Evolutionary conservation across 2,888 invertebrate species (phyloP).

Genomic region (Nomada lathburiana): DNA sequence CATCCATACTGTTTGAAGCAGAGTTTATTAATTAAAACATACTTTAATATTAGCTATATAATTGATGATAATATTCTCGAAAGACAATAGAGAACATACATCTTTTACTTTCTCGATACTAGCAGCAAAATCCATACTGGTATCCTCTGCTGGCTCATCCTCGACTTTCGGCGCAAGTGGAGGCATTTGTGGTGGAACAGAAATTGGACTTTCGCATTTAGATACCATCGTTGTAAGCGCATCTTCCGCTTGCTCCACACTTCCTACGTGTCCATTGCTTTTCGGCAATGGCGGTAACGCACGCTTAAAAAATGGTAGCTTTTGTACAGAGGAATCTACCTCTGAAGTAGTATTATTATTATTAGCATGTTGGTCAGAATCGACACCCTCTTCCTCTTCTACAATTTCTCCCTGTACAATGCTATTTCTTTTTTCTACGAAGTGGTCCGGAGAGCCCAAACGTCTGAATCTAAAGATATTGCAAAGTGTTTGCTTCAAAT

Average conservation of each 20-base stretch:
- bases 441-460: conserved; percentile 85
- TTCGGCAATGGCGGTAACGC: conserved; percentile 89
- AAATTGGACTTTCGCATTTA: conserved; percentile 80
- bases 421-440: conserved; percentile 81
- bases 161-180: conserved; percentile 85
- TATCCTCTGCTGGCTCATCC: conserved; percentile 84
- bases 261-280: conserved; percentile 83
- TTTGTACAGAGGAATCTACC: conserved; percentile 83
- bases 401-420: conserved; percentile 82
- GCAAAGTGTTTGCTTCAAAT: conserved; percentile 93
- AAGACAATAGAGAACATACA: conserved; percentile 84
- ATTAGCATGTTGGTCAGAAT: conserved; percentile 77
- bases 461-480: conserved; percentile 92
- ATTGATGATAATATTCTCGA: not conserved
- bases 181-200: conserved; percentile 74
- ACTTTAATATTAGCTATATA: not conserved
- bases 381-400: conserved; percentile 79
- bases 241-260: conserved; percentile 83
- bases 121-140: conserved; percentile 93
- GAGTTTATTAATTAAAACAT: not conserved
- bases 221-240: conserved; percentile 77
- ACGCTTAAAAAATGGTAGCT: conserved; percentile 87
- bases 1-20: conserved; percentile 91
- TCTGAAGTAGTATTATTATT: conserved; percentile 80
- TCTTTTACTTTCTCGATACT: conserved; percentile 97